Evolutionary conservation across 2,113 vertebrate species (phyloP), one percentile per base, ranked within the genome.

Genomic region (Anarrhichthys ocellatus): DNA sequence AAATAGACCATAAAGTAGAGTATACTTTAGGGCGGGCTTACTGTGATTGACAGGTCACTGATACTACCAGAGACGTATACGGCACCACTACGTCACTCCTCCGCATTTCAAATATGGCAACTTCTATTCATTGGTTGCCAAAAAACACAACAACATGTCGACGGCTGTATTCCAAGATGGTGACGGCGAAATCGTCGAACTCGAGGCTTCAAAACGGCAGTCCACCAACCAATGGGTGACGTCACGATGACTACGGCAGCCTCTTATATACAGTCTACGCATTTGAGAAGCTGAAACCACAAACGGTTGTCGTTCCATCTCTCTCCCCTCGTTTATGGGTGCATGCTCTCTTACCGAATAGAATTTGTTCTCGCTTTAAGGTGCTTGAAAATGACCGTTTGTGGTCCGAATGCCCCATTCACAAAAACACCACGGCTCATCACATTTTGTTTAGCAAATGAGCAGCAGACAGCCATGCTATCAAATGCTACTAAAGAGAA

Each of bases 381-480:
- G 22, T 42, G 9, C 6, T 48, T 56, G 42, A 36, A 83, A 83
- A 73, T 52, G 1, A 68, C 38, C 1, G 5, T 58, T 56, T 66
- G 24, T 48, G 24, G 22, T 10, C 27, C 0, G 14, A 46, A 63
- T 65, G 42, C 54, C 18, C 42, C 42, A 42, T 52, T 38, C 62
- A 73, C 56, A 70, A 59, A 64, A 61, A 61, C 50, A 18, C 5
- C 32, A n/a, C 13, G 24, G 48, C 50, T 61, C 42, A 59, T 70
- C 58, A 59, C 34, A 71, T 50, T 68, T 34, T 62, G 34, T 40
- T 71, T 54, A 24, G 66, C 38, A 79, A 81, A 44, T 40, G 40
- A 87, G 75, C 58, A 77, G 67, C 70, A 29, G 80, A n/a, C 46
- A 80, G 10, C 29, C 32, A 29, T 24, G n/a, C 61, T 36, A 59